Base-by-base conservation (phyloP, 2,113 vertebrate genomes). In the Phaethornis superciliosus region DNA sequence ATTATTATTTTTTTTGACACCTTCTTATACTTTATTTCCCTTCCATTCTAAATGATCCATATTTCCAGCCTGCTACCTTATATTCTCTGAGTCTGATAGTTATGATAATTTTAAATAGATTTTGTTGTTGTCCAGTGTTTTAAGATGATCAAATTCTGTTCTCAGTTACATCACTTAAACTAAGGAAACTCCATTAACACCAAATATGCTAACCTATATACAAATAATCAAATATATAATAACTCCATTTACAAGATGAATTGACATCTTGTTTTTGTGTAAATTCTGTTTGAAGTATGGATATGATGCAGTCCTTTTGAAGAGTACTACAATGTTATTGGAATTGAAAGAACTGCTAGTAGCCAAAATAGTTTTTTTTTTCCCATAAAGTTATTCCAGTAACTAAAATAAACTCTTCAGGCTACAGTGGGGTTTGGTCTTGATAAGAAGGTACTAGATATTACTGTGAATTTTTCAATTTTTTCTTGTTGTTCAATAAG, bases 121-220 rank as follows among this genome's bases (percentile, higher is more conserved):
- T 68, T 71, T 21, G 26, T 58, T 55, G n/a, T 72, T 89, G 75
- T 80, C 14, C 17, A 26, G 3, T 76, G 18, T 46, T 86, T 87
- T 65, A 24, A 76, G 82, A 10, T 17, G 26, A 28, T 17, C 9
- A 69, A 7, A 40, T 59, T 87, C 51, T 74, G 22, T 69, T 85
- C 8, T 74, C 4, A 23, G 12, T 63, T 44, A 27, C 14, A 3
- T 85, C 3, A 1, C 21, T 35, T 69, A 58, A 81, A 82, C 10
- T 52, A 58, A 64, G 18, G 20, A 46, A 94, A 52, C 7, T 55
- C 20, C 8, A 62, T 54, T 67, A 67, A 44, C 28, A 55, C 0
- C 4, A 74, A 65, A 70, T 0, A 0, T 33, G 6, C 3, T 58
- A 71, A 42, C 2, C 4, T 35, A 3, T 5, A n/a, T 3, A 81